Evolutionary conservation across 2,888 invertebrate genomes (phyloP), one percentile per base, ranked within the genome.

Genomic region (Dioctria linearis): DNA sequence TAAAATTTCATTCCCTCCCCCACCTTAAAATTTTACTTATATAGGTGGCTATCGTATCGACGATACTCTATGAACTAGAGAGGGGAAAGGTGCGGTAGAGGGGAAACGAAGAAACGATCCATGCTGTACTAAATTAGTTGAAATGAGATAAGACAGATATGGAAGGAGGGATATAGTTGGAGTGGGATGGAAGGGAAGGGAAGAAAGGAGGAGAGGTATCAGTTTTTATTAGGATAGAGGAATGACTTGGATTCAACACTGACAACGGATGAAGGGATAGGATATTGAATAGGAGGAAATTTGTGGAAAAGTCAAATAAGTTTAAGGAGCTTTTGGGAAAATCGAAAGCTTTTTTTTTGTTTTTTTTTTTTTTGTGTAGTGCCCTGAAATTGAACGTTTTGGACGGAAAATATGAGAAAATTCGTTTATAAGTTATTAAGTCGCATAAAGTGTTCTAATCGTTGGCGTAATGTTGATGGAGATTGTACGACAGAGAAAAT

Each of bases 61-160:
- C 25, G 25, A 25, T 25, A 40, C 40, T 42, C 42, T 39, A 5
- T 25, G 73, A 49, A 43, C 11, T 8, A 25, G 3, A 5, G 2
- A 40, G 76, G 76, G 40, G 49, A 39, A 39, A n/a, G 76, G 49
- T 42, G 40, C 25, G 9, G 59, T n/a, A 13, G 8, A 59, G 73
- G 43, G 59, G 59, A 75, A 76, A 76, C 49, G 76, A 76, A 76
- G 76, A 76, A 76, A 76, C 37, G 37, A 43, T 39, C 54, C 76
- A 76, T 76, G 39, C 1, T 2, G 76, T 25, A 76, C 75, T 79
- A 79, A 79, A 79, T 79, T 79, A 79, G 79, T 67, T 67, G 59
- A 79, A 79, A 79, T 69, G 79, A 79, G 79, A 79, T 79, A 71
- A 79, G 71, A 71, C 54, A 67, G 46, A 49, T 43, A n/a, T 37